A percentile compares a stretch with the other conserved stretches of the same genome.
These are phyloP conservation scores for Nomada lathburiana DNA, from an alignment of 2,888 invertebrate genomes.

Conservation along the genomic window DNA sequence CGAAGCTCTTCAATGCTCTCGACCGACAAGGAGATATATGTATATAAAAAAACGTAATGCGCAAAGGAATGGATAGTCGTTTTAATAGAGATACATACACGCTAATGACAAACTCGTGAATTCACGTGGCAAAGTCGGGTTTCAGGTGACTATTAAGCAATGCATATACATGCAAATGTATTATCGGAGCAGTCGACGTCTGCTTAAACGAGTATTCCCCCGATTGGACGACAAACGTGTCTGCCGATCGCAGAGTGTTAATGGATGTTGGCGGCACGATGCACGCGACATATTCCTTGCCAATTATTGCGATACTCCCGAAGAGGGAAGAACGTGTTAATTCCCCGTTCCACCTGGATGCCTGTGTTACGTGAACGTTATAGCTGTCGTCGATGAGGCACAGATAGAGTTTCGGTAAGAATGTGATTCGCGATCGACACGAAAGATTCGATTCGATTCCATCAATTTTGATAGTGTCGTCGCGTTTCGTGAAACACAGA, in stretches of 20 bases:
- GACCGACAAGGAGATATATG: too few species aligned
- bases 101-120: too few species aligned
- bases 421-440: not conserved
- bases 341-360: conserved; percentile 18
- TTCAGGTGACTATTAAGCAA: too few species aligned
- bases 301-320: conserved; percentile 45
- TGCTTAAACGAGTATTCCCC: not conserved
- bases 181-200: not conserved
- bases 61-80: too few species aligned
- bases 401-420: conserved; percentile 5
- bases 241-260: conserved; percentile 19
- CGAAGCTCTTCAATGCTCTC: too few species aligned
- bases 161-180: too few species aligned
- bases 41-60: too few species aligned
- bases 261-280: conserved; percentile 24
- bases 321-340: conserved; percentile 37
- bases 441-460: too few species aligned
- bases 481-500: not conserved
- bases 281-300: conserved; percentile 18
- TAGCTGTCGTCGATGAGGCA: conserved; percentile 6
- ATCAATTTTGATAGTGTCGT: not conserved
- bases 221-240: conserved; percentile 9
- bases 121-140: too few species aligned
- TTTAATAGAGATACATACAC: too few species aligned
- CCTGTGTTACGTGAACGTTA: conserved; percentile 23